phyloP scores from a whole-genome alignment of 1,140 invertebrate genomes.

The Drosophila elegans region DNA sequence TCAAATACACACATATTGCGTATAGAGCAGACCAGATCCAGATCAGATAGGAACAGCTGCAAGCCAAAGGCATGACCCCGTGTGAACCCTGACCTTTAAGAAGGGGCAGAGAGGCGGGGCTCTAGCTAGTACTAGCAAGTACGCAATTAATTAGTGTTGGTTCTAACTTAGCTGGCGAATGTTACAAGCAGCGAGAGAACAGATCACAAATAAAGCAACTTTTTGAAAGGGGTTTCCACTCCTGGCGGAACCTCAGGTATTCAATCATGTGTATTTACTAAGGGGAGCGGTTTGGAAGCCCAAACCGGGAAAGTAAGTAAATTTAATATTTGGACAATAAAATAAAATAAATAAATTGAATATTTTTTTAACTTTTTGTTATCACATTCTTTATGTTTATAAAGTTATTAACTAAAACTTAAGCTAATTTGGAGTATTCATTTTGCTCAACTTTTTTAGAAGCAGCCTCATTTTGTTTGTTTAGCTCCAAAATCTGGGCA shows the following conservation, averaged over 20 bases:
- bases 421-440: no score
- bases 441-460: background rate
- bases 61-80: conserved; percentile 50
- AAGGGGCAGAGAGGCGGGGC: conserved; percentile 1
- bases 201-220: conserved; percentile 56
- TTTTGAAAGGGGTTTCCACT: conserved; percentile 56
- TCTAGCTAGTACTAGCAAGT: conserved; percentile 33
- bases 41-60: conserved; percentile 49
- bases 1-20: conserved; percentile 80
- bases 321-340: background rate
- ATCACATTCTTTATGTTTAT: background rate
- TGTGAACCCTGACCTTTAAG: conserved; percentile 3
- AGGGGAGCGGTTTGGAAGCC: background rate
- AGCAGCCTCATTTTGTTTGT: background rate
- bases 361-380: no score
- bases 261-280: conserved; percentile 12
- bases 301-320: background rate
- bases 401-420: background rate
- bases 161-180: conserved; percentile 27
- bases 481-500: conserved; percentile 18
- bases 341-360: no score
- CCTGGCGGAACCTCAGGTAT: conserved; percentile 48
- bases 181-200: conserved; percentile 21
- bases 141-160: conserved; percentile 40
- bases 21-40: conserved; percentile 25